Percentiles rank a stretch among this genome's conserved stretches.
Evolutionary conservation across 2,888 invertebrate genomes (phyloP).

Genomic region (Tetragonula carbonaria): DNA sequence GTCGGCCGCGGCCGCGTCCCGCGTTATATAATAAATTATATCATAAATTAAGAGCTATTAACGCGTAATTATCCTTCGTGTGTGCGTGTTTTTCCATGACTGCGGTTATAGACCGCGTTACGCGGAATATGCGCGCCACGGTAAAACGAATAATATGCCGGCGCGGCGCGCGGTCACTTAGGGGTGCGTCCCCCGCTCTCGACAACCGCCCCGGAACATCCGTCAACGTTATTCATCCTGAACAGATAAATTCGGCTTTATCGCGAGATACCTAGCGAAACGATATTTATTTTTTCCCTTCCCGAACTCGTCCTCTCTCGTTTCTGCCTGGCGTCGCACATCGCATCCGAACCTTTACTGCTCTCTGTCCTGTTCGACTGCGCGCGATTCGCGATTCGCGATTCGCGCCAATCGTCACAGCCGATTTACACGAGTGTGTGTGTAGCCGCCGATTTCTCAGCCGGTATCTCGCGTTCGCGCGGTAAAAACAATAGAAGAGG

Average conservation of each 20-base stretch:
- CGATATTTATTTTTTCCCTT: conserved; percentile 26
- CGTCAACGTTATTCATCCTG: conserved; percentile 58
- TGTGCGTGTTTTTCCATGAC: conserved; percentile 76
- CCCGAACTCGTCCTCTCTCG: background rate
- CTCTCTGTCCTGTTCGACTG: too few species aligned
- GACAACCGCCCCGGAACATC: conserved; percentile 40
- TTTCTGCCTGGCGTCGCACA: background rate
- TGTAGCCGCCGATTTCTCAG: background rate
- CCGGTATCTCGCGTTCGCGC: conserved; percentile 7
- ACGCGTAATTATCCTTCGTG: conserved; percentile 75
- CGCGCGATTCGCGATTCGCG: too few species aligned
- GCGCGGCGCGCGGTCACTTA: conserved; percentile 55
- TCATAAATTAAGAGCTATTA: conserved; percentile 79
- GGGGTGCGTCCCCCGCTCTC: conserved; percentile 37
- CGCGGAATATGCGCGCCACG: conserved; percentile 62
- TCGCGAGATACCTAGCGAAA: conserved; percentile 30
- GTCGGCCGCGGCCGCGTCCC: conserved; percentile 55
- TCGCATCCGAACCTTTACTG: background rate
- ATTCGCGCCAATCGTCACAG: background rate
- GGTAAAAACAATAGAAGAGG: conserved; percentile 47
- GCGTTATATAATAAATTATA: conserved; percentile 78
- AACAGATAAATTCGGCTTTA: conserved; percentile 58
- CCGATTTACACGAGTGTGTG: conserved; percentile 3
- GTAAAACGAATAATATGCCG: conserved; percentile 62
- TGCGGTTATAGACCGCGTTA: conserved; percentile 70